Evolutionary conservation across 2,797 vertebrate genomes (phyloP).

Genomic region (Xiphorhynchus erythropygius): DNA sequence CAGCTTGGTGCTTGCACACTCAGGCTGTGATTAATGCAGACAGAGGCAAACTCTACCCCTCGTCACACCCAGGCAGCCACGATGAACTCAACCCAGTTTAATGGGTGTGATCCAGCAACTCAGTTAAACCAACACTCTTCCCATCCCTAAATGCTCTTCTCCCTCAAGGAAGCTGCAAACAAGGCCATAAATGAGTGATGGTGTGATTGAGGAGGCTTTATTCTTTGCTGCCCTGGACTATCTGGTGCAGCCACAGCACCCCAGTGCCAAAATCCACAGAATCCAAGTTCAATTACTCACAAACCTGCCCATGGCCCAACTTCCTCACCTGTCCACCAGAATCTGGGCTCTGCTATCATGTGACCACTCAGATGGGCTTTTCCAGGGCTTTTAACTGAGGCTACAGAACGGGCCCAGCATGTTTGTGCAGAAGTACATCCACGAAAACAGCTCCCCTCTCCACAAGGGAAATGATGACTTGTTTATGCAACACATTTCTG

Average conservation of each 20-base stretch:
- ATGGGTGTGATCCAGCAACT: not conserved
- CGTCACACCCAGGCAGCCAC: not conserved
- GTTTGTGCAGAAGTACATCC: not conserved
- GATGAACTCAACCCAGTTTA: not conserved
- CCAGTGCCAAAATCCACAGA: rapidly evolving
- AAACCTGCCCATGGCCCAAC: not conserved
- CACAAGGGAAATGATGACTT: slow-evolving; percentile 56
- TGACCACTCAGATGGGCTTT: rapidly evolving
- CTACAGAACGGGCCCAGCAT: not conserved
- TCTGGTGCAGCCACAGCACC: not conserved
- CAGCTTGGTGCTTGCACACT: not conserved
- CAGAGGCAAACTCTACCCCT: not conserved
- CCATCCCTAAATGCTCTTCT: not conserved
- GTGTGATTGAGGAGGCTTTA: rapidly evolving
- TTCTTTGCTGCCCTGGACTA: no score
- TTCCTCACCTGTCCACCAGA: not conserved
- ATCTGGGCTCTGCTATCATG: not conserved
- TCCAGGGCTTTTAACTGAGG: not conserved
- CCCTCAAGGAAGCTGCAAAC: rapidly evolving
- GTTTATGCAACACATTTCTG: slow-evolving; percentile 67
- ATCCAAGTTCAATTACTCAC: not conserved
- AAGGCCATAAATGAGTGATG: rapidly evolving
- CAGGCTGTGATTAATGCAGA: rapidly evolving
- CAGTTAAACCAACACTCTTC: not conserved
- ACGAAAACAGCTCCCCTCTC: slow-evolving; percentile 40